phyloP scores from a whole-genome alignment of 1,140 invertebrate species.

The Drosophila funebris region DNA sequence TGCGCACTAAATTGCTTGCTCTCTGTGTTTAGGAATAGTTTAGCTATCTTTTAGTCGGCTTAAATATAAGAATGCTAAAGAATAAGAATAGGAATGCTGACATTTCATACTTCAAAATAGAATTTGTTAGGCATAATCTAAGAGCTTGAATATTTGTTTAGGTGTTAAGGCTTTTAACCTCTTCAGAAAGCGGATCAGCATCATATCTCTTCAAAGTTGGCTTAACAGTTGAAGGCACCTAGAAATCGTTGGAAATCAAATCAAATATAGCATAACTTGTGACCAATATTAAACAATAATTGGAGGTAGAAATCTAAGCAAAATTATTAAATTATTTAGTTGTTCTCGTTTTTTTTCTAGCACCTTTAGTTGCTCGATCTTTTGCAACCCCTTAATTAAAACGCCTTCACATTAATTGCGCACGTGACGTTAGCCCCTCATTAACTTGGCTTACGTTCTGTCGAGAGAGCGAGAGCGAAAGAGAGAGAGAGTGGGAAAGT shows the following conservation, averaged over 20 bases:
- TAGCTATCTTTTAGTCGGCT: neutral
- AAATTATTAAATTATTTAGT: neutral
- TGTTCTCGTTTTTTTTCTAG: neutral
- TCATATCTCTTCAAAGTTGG: no score
- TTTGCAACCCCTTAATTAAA: slow-evolving; percentile 41
- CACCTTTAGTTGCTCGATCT: slow-evolving; percentile 4
- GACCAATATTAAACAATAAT: no score
- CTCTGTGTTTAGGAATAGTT: neutral
- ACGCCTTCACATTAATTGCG: slow-evolving; percentile 45
- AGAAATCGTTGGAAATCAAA: no score
- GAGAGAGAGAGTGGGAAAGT: neutral
- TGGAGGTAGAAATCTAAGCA: slow-evolving; percentile 1
- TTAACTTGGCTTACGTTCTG: slow-evolving; percentile 39
- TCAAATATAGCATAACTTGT: no score
- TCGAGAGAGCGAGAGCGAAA: neutral
- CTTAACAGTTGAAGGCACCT: no score
- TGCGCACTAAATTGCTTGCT: slow-evolving; percentile 5
- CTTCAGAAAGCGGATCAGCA: no score
- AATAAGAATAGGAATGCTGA: no score
- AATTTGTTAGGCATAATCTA: no score
- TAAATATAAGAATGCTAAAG: neutral
- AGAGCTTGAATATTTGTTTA: no score
- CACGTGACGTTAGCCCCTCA: slow-evolving; percentile 46
- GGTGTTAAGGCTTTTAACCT: no score
- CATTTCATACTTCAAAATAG: no score